A percentile compares a stretch with the other conserved stretches of the same genome.
phyloP scores from a whole-genome alignment of 2,797 vertebrate genomes.

The Anguilla megastoma region DNA sequence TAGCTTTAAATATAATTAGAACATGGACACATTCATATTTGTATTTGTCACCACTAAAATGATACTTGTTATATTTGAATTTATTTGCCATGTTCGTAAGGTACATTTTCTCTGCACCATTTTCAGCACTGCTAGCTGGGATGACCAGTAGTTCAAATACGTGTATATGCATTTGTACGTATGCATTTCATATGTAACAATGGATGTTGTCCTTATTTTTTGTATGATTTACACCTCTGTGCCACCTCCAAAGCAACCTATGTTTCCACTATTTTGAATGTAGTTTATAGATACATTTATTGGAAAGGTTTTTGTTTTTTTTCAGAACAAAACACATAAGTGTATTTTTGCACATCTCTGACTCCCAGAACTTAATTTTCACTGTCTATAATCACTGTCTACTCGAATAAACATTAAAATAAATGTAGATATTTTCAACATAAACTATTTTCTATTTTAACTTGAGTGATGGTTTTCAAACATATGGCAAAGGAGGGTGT shows the following conservation, averaged over 20 bases:
- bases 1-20: too few species aligned
- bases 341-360: neutral
- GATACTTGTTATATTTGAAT: neutral
- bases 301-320: neutral
- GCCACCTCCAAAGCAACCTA: too few species aligned
- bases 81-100: neutral
- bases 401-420: conserved; percentile 7
- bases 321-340: neutral
- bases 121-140: neutral
- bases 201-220: too few species aligned
- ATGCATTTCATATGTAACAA: neutral
- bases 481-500: neutral
- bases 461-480: neutral
- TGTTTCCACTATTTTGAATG: neutral
- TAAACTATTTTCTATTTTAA: neutral
- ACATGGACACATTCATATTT: too few species aligned
- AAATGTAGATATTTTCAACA: conserved; percentile 17
- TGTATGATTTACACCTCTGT: too few species aligned
- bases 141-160: neutral
- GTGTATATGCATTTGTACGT: neutral
- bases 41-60: neutral
- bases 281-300: neutral
- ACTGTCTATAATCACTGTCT: neutral
- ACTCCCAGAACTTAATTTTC: neutral
- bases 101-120: neutral